Conservation (phyloP, 2,113 vertebrate genomes). For the Scalopus aquaticus region DNA sequence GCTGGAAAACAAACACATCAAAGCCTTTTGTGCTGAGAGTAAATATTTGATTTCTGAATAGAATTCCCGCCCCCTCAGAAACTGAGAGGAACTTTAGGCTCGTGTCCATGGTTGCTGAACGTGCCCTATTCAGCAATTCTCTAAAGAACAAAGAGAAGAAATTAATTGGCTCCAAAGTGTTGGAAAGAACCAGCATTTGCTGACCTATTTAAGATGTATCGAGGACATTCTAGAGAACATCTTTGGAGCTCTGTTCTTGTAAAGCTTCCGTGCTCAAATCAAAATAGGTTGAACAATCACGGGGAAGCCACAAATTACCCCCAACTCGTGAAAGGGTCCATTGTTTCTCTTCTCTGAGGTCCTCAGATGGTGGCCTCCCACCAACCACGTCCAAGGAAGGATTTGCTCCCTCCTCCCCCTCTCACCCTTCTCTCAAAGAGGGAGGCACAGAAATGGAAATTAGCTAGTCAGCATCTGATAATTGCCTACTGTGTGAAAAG, state of each 20-base stretch:
- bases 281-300: slow-evolving; percentile 48
- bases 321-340: slow-evolving; percentile 16
- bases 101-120: slow-evolving; percentile 47
- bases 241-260: slow-evolving; percentile 36
- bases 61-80: slow-evolving; percentile 62
- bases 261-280: not conserved
- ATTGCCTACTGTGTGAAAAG: slow-evolving; percentile 22
- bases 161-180: slow-evolving; percentile 44
- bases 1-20: slow-evolving; percentile 26
- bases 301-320: slow-evolving; percentile 22
- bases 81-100: slow-evolving; percentile 51
- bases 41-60: slow-evolving; percentile 76
- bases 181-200: slow-evolving; percentile 39
- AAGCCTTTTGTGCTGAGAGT: slow-evolving; percentile 60
- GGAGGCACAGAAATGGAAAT: slow-evolving; percentile 29
- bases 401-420: not conserved
- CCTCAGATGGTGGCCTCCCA: slow-evolving; percentile 41
- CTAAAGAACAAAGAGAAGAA: slow-evolving; percentile 63
- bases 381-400: not conserved
- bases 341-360: slow-evolving; percentile 43
- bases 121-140: slow-evolving; percentile 68
- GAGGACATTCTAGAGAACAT: slow-evolving; percentile 47
- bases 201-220: slow-evolving; percentile 66
- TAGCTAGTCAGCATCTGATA: not conserved
- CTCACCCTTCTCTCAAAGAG: not conserved